Evolutionary conservation across 2,797 vertebrate genomes (phyloP), one percentile per base, ranked within the genome.

Genomic region (Hydrophis major): DNA sequence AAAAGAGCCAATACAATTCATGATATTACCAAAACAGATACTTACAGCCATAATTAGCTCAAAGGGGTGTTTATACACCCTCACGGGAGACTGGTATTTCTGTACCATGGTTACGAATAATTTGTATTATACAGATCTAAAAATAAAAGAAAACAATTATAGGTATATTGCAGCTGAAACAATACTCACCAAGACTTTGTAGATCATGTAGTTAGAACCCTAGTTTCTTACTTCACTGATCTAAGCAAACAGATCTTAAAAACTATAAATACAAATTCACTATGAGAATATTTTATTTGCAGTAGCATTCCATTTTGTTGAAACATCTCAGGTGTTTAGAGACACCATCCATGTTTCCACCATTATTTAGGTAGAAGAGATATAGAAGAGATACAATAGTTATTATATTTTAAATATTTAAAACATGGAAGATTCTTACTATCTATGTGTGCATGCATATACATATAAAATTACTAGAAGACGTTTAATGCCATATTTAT

Each of bases 41-140:
- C 99, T 99, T 97, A 99, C 99, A 95, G 98, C 98, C 99, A 99
- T 99, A 94, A 99, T 98, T 74, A 99, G 95, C 95, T 99, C 99
- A 97, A 99, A 99, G 12, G 99, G 98, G 94, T 98, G 97, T 92
- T 99, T 99, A 96, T 99, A 99, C 96, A 99, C 98, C 98, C 99
- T 96, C 2, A 99, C 98, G 0, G 99, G 99, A 25, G 99, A 99
- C 94, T 99, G 99, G 97, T 99, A 99, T 94, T 99, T 98, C 96
- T 99, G 99, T 96, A 99, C 99, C 99, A 99, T 99, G 94, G 95
- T 93, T 97, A 97, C 90, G 87, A 92, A 78, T 66, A 4, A 69
- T 78, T 14, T 93, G 96, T 89, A 78, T 93, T 93, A 94, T 89
- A 97, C 93, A 95, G 94, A 96, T 96, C 97, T 98, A 96, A n/a